Conservation (phyloP, 2,797 vertebrate genomes). For the Todus mexicanus region DNA sequence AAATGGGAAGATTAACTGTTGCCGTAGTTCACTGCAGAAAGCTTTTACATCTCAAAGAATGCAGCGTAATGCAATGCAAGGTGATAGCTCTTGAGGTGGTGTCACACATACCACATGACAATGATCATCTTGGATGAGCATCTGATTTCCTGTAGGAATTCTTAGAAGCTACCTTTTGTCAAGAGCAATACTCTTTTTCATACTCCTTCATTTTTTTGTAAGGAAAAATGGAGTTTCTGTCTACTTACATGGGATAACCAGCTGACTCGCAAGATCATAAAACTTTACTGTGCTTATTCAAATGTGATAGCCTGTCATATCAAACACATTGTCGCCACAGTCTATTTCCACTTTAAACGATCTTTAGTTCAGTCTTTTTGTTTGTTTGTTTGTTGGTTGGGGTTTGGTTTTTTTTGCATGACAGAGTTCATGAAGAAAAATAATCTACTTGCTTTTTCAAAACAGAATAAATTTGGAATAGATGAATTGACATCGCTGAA, state of each 20-base stretch:
- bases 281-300: not conserved
- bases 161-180: not conserved
- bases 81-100: constrained; percentile 14
- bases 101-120: not conserved
- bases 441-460: not conserved
- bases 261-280: not conserved
- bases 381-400: not conserved
- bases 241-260: not conserved
- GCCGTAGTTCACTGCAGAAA: not conserved
- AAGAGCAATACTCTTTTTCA: not conserved
- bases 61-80: not conserved
- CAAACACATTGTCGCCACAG: not conserved
- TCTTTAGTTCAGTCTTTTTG: not conserved
- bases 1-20: not conserved
- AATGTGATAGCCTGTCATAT: not conserved
- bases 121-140: not conserved
- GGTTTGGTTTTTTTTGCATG: not conserved
- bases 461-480: not conserved
- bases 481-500: constrained; percentile 2
- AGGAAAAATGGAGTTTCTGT: not conserved
- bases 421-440: not conserved
- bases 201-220: not conserved
- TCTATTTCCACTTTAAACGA: not conserved
- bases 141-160: not conserved
- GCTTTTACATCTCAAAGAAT: not conserved